Evolutionary conservation across 2,113 vertebrate species (phyloP).

Genomic region (Callocephalon fimbriatum): DNA sequence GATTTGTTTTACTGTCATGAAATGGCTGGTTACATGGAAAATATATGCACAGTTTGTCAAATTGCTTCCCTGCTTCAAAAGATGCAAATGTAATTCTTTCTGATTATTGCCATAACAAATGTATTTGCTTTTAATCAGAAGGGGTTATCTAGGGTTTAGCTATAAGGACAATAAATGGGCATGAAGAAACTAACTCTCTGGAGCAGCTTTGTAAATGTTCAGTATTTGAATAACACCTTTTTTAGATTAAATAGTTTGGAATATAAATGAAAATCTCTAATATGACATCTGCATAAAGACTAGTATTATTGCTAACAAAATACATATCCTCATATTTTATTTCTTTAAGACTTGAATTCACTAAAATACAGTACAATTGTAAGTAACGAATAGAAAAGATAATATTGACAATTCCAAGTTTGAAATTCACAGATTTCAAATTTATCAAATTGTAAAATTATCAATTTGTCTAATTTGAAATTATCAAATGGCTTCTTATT

Average conservation of each 20-base stretch:
- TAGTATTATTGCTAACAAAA: not conserved
- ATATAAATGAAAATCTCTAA: not conserved
- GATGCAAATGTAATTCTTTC: not conserved
- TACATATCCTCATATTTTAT: not conserved
- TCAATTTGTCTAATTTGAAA: not conserved
- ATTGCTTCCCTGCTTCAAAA: not conserved
- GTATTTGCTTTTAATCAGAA: not conserved
- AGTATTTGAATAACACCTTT: not conserved
- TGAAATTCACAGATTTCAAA: not conserved
- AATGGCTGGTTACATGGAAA: not conserved
- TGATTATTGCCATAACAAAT: not conserved
- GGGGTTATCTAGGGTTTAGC: not conserved
- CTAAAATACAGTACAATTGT: not conserved
- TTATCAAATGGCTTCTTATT: not conserved
- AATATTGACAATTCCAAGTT: not conserved
- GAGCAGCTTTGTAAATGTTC: not conserved
- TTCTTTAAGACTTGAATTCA: not conserved
- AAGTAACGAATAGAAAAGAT: not conserved
- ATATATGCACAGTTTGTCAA: not conserved
- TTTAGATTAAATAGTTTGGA: not conserved
- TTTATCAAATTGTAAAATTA: not conserved
- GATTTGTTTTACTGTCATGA: not conserved
- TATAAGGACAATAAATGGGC: not conserved
- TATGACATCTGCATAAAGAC: not conserved
- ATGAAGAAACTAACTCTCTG: not conserved